Conservation (phyloP, 2,888 invertebrate genomes). For the Hetaerina titia region DNA sequence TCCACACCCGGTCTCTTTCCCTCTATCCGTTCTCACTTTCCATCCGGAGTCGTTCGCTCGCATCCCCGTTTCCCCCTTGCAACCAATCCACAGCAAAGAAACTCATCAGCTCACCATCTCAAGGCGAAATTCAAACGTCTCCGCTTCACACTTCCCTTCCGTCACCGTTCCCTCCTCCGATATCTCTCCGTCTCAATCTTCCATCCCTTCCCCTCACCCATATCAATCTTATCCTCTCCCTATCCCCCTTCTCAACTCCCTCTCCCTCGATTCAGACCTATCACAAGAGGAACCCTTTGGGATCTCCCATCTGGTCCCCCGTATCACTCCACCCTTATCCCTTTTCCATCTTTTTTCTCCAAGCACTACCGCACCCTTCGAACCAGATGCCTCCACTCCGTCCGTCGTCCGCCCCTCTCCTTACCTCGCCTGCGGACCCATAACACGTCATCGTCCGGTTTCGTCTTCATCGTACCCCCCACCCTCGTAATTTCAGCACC, state of each 20-base stretch:
- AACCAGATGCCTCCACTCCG: not conserved
- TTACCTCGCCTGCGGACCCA: not conserved
- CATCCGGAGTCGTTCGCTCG: not conserved
- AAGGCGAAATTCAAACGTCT: not conserved
- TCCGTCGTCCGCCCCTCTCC: not conserved
- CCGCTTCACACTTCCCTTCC: not conserved
- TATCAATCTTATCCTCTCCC: not conserved
- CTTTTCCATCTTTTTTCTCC: not conserved
- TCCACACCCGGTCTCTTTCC: not conserved
- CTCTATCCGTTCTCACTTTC: not conserved
- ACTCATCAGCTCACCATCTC: slow-evolving; percentile 21
- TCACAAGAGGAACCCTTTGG: not conserved
- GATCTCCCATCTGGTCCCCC: not conserved
- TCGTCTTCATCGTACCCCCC: too few relatives aligned
- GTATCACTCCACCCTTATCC: not conserved
- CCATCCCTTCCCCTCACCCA: not conserved
- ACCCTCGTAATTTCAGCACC: too few relatives aligned
- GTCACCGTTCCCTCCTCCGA: not conserved
- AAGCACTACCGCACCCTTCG: not conserved
- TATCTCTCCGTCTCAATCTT: not conserved
- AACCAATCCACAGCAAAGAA: not conserved
- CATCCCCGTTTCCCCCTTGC: not conserved
- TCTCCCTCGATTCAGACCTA: not conserved
- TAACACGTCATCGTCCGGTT: too few relatives aligned
- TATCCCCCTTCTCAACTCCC: not conserved